Evolutionary conservation across 1,140 invertebrate species (phyloP).

Genomic region (Oryctes rhinoceros): DNA sequence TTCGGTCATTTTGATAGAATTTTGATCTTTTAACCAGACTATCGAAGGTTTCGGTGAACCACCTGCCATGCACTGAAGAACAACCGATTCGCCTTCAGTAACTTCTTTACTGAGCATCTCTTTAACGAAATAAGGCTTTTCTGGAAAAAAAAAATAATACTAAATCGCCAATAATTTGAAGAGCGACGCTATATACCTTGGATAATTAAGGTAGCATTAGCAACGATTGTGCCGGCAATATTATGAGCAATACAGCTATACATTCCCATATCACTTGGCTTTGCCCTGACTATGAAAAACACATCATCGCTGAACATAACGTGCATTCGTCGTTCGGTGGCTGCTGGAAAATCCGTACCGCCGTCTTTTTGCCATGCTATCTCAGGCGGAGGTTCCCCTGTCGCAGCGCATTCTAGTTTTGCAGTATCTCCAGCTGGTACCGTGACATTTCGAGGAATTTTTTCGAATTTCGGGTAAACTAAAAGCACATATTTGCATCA

Average conservation of each 20-base stretch:
- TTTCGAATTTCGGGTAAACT: conserved; percentile 88
- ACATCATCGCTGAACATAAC: conserved; percentile 91
- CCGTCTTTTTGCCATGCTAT: conserved; percentile 95
- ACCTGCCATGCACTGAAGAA: conserved; percentile 86
- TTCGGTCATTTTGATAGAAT: conserved; percentile 73
- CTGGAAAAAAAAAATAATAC: conserved; percentile 60
- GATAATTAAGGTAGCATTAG: conserved; percentile 90
- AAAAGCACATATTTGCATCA: conserved; percentile 51
- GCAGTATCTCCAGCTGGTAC: conserved; percentile 87
- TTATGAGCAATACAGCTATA: conserved; percentile 96
- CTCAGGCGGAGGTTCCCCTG: conserved; percentile 86
- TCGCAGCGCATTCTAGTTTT: conserved; percentile 88
- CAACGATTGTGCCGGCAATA: conserved; percentile 82
- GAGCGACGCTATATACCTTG: conserved; percentile 67
- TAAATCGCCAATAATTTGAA: conserved; percentile 45
- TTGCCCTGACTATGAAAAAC: conserved; percentile 92
- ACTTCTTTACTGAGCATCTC: conserved; percentile 86
- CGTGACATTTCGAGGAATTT: conserved; percentile 85
- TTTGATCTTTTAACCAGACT: conserved; percentile 89
- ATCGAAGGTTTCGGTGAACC: conserved; percentile 87
- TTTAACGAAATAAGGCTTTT: conserved; percentile 85
- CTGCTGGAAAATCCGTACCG: conserved; percentile 94
- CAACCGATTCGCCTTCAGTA: conserved; percentile 78
- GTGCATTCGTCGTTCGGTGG: conserved; percentile 89
- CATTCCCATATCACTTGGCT: conserved; percentile 85